phyloP scores from a whole-genome alignment of 2,797 vertebrate genomes.

The Dryobates pubescens region DNA sequence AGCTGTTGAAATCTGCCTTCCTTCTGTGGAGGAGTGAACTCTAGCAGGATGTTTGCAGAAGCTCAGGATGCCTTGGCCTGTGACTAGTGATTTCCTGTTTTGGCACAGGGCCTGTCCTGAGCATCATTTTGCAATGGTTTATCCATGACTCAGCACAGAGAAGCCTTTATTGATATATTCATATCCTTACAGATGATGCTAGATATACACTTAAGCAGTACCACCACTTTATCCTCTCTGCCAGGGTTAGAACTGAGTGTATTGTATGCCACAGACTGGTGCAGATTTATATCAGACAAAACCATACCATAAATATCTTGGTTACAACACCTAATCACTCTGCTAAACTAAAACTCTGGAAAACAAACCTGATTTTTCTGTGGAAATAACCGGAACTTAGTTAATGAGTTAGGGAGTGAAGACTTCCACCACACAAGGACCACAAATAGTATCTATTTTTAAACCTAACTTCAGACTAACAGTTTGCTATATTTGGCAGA shows the following conservation, averaged over 20 bases:
- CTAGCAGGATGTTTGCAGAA: neutral
- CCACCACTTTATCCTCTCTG: neutral
- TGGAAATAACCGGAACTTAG: neutral
- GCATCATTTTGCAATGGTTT: accelerated
- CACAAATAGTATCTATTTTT: neutral
- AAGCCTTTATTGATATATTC: accelerated
- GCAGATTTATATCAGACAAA: neutral
- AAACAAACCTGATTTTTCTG: neutral
- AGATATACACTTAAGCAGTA: neutral
- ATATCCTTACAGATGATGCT: neutral
- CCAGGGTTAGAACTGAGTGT: neutral
- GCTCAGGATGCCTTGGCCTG: neutral
- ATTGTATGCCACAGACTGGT: neutral
- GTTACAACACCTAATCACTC: neutral
- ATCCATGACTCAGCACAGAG: neutral
- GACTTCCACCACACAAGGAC: neutral
- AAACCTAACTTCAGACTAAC: neutral
- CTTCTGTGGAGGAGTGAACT: neutral
- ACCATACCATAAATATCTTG: neutral
- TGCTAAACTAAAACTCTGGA: neutral
- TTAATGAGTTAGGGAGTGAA: neutral
- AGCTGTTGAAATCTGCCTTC: neutral
- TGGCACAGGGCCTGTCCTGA: neutral
- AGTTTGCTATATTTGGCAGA: neutral
- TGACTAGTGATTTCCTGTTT: neutral